Percentiles rank a stretch among this genome's conserved stretches.
Evolutionary conservation across 2,797 vertebrate species (phyloP).

Genomic region (Siniperca scherzeri): DNA sequence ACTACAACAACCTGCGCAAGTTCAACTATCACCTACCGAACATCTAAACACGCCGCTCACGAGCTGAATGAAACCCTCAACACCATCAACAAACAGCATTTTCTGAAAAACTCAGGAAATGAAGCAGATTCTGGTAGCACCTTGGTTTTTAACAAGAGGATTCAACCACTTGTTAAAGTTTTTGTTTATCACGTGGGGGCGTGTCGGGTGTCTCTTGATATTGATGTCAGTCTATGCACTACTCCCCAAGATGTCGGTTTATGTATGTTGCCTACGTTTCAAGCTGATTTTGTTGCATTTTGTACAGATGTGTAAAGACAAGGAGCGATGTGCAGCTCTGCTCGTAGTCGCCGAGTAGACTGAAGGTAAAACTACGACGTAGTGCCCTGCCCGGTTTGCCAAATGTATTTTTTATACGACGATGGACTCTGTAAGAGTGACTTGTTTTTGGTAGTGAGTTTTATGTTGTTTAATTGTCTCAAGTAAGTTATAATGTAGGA

Average conservation of each 20-base stretch:
- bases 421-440: slow-evolving; percentile 61
- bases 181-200: not conserved
- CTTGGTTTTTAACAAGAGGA: slow-evolving; percentile 20
- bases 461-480: slow-evolving; percentile 23
- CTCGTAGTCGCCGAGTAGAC: slow-evolving; percentile 60
- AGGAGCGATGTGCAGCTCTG: slow-evolving; percentile 68
- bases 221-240: slow-evolving; percentile 74
- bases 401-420: slow-evolving; percentile 75
- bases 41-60: slow-evolving; percentile 83
- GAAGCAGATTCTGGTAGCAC: slow-evolving; percentile 23
- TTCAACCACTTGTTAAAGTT: slow-evolving; percentile 12
- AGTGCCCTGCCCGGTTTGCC: slow-evolving; percentile 81
- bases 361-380: slow-evolving; percentile 44
- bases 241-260: slow-evolving; percentile 41
- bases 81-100: not conserved
- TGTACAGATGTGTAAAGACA: slow-evolving; percentile 55
- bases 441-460: slow-evolving; percentile 46
- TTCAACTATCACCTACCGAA: slow-evolving; percentile 94
- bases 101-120: slow-evolving; percentile 58
- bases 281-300: slow-evolving; percentile 35
- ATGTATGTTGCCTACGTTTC: slow-evolving; percentile 49
- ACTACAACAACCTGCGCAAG: slow-evolving; percentile 89
- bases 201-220: slow-evolving; percentile 14
- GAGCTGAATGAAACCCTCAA: not conserved
- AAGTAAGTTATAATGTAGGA: slow-evolving; percentile 52